Evolutionary conservation across 2,797 vertebrate genomes (phyloP), one percentile per base, ranked within the genome.

Genomic region (Philypnodon macrostomus): DNA sequence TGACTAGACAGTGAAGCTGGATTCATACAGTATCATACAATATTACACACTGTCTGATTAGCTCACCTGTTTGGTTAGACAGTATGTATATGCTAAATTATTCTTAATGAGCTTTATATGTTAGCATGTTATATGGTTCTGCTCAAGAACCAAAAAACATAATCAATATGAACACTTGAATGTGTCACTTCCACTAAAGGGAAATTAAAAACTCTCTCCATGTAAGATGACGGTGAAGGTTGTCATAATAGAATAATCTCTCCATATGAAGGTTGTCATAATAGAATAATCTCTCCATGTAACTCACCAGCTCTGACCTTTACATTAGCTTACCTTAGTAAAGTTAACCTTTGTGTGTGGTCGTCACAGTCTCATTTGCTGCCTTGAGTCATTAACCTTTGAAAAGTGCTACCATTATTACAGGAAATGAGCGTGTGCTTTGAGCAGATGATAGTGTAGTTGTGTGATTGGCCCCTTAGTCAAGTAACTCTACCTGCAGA

Each of bases 391-490:
- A 87, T 35, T 66, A 47, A 53, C 46, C 38, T 57, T 36, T 5
- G 39, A 65, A 51, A 74, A 78, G 69, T 32, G 40, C 50, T 19
- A 19, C 63, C 58, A 47, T 68, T 65, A 75, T 77, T 80, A 77
- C 79, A 81, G 81, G 81, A 82, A 84, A 81, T 74, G 71, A 79
- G 72, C 64, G 17, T 56, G 67, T 55, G 45, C 13, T 65, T 42
- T 49, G 63, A 78, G 51, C 42, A 52, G 57, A 67, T 49, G 41
- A 70, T 60, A 68, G 63, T 68, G 53, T 32, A 32, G 36, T 46
- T 49, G 56, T 66, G 38, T 67, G 59, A 75, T 77, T 36, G 24
- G 49, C 66, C 72, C 59, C 55, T 74, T 62, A 66, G 36, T 75
- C 63, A 55, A 63, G 71, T 54, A 50, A 24, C 61, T 72, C 56